Percentiles rank a stretch among this genome's conserved stretches.
phyloP scores from a whole-genome alignment of 1,140 invertebrate genomes.

The Drosophila sp. region DNA sequence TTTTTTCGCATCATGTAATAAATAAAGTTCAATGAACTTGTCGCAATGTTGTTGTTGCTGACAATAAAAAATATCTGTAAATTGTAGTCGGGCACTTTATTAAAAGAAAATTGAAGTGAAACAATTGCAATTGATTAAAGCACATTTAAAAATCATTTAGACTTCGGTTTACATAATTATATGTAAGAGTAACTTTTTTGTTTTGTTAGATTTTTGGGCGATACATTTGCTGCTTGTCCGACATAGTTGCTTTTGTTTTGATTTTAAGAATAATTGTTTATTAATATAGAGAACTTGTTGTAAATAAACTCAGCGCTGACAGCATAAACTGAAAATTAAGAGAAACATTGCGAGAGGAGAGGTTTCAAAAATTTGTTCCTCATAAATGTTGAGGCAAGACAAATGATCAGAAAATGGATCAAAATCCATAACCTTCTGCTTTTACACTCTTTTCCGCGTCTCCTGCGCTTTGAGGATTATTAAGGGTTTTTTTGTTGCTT shows the following conservation, averaged over 20 bases:
- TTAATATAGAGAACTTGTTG: not conserved
- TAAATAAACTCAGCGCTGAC: constrained; percentile 1
- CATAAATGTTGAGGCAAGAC: not conserved
- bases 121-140: constrained; percentile 39
- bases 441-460: not conserved
- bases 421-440: constrained; percentile 6
- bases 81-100: constrained; percentile 42
- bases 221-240: constrained; percentile 15
- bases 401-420: constrained; percentile 5
- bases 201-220: not conserved
- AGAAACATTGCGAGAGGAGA: not conserved
- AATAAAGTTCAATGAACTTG: too few relatives aligned
- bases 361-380: not conserved
- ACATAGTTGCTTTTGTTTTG: not conserved
- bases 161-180: constrained; percentile 40
- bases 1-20: too few relatives aligned
- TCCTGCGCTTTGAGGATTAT: not conserved
- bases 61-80: not conserved
- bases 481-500: not conserved
- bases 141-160: constrained; percentile 37
- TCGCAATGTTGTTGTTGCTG: not conserved
- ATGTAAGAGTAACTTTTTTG: constrained; percentile 23
- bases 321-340: not conserved
- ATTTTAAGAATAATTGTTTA: constrained; percentile 5
- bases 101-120: constrained; percentile 43